These are phyloP conservation scores for Phalacrocorax pelagicus DNA, from an alignment of 2,113 vertebrate species.

Conservation along the genomic window DNA sequence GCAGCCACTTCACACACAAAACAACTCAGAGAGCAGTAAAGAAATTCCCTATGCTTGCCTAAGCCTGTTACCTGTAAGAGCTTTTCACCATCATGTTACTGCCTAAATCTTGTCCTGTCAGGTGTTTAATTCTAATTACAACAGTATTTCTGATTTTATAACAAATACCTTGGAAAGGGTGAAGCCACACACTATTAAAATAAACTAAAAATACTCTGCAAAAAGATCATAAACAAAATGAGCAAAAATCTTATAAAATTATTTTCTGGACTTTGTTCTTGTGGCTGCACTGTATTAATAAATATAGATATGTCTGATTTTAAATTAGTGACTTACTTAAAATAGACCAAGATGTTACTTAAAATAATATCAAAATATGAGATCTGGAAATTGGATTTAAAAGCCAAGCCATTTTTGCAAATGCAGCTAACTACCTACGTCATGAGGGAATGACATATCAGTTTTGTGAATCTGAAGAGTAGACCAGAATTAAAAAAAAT, in stretches of 20 bases:
- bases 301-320: not conserved
- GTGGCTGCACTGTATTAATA: not conserved
- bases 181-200: not conserved
- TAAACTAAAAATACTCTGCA: not conserved
- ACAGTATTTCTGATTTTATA: not conserved
- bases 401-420: not conserved
- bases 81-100: not conserved
- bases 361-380: not conserved
- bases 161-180: not conserved
- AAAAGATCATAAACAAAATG: not conserved
- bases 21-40: fast-evolving
- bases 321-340: not conserved
- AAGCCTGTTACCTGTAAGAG: not conserved
- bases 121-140: not conserved
- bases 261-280: not conserved
- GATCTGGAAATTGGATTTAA: not conserved
- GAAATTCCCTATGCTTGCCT: not conserved
- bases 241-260: not conserved
- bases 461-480: not conserved
- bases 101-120: not conserved
- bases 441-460: not conserved
- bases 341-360: not conserved
- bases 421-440: not conserved
- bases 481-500: not conserved
- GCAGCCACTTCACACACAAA: not conserved